Evolutionary conservation across 2,797 vertebrate species (phyloP).

Genomic region (Hoplostethus mediterraneus): DNA sequence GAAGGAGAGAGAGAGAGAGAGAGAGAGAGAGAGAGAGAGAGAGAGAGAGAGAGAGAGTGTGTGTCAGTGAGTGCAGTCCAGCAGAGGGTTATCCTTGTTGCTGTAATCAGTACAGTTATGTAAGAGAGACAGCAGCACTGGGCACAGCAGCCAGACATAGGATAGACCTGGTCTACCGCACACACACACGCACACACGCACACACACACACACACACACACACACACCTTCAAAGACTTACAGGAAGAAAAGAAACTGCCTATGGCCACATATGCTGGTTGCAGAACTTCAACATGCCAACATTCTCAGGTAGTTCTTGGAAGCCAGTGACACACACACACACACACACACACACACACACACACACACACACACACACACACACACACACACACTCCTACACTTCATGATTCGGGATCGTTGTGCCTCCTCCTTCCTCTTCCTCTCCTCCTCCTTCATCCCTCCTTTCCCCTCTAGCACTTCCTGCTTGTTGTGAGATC

Average conservation of each 20-base stretch:
- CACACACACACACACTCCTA: conserved; percentile 12
- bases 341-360: background rate
- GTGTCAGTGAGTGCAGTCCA: conserved; percentile 59
- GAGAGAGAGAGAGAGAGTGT: conserved; percentile 43
- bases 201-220: background rate
- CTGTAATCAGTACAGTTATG: conserved; percentile 65
- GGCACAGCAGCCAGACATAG: conserved; percentile 54
- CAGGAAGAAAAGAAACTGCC: conserved; percentile 12
- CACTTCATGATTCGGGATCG: conserved; percentile 13
- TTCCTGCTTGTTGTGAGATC: conserved; percentile 61
- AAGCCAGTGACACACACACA: conserved; percentile 1
- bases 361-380: conserved; percentile 8
- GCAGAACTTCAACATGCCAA: conserved; percentile 18
- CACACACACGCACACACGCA: conserved; percentile 20
- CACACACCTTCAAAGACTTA: conserved; percentile 39
- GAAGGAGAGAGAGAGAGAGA: conserved; percentile 30
- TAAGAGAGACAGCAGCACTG: conserved; percentile 57
- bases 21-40: conserved; percentile 18
- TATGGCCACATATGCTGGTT: conserved; percentile 29
- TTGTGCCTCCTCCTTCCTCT: conserved; percentile 5
- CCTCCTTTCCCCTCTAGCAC: conserved; percentile 38
- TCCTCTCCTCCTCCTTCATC: conserved; percentile 7
- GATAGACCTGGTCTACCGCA: conserved; percentile 47
- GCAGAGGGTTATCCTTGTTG: conserved; percentile 54
- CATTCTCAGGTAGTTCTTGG: conserved; percentile 24